Evolutionary conservation across 2,888 invertebrate genomes (phyloP).

Genomic region (Acanthococcus lagerstroemiae): DNA sequence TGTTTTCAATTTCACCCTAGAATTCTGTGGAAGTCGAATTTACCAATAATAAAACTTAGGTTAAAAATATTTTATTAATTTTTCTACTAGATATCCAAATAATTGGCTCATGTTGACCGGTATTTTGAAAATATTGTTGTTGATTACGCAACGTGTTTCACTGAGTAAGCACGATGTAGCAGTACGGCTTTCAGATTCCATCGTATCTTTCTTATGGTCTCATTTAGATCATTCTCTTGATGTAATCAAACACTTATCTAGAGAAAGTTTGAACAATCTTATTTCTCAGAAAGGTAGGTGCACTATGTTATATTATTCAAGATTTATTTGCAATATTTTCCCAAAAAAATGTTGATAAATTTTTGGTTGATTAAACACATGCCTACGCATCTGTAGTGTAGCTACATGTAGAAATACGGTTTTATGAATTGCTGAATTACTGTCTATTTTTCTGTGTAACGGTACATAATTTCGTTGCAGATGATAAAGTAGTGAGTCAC

Average conservation of each 20-base stretch:
- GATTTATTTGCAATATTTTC: too few species aligned
- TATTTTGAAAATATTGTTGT: neutral
- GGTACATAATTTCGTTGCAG: too few species aligned
- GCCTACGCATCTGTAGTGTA: too few species aligned
- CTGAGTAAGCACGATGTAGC: neutral
- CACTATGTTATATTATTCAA: too few species aligned
- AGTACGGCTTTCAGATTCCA: neutral
- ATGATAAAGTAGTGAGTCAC: too few species aligned
- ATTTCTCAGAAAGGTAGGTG: constrained; percentile 41
- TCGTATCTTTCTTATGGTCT: constrained; percentile 47
- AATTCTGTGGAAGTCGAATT: too few species aligned
- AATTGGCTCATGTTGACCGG: neutral
- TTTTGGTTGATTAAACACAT: too few species aligned
- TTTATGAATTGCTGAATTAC: neutral
- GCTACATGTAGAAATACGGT: too few species aligned
- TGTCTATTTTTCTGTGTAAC: too few species aligned
- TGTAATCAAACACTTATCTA: constrained; percentile 52
- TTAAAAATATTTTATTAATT: too few species aligned
- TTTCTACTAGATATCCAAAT: constrained; percentile 1
- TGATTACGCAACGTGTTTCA: neutral
- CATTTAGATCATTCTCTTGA: constrained; percentile 57
- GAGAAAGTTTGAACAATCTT: constrained; percentile 46
- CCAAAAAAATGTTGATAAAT: too few species aligned
- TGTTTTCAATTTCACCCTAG: neutral
- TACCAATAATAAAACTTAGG: too few species aligned